Conservation (phyloP, 2,113 vertebrate species). For the Rhinichthys klamathensis region DNA sequence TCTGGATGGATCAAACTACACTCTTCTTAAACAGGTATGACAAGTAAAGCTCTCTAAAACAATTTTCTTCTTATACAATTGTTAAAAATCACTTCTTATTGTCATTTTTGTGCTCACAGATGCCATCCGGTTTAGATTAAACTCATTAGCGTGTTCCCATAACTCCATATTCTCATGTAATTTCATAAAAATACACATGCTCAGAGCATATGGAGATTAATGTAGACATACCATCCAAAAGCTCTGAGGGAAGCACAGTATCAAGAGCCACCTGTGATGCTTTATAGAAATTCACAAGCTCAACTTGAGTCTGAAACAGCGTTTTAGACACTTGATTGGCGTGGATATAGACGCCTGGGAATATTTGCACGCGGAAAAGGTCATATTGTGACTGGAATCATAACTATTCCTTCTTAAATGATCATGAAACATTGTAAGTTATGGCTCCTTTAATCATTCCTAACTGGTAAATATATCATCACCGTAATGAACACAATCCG, state of each 20-base stretch:
- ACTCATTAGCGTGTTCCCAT: not conserved
- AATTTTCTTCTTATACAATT: not conserved
- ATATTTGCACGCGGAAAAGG: not conserved
- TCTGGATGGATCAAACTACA: slow-evolving; percentile 88
- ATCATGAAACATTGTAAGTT: not conserved
- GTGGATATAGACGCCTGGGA: not conserved
- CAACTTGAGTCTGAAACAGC: not conserved
- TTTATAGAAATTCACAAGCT: not conserved
- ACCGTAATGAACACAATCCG: not conserved
- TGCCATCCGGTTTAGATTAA: not conserved
- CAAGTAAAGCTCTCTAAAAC: not conserved
- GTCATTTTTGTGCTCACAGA: not conserved
- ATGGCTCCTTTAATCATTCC: not conserved
- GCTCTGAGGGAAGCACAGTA: not conserved
- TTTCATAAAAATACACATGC: not conserved
- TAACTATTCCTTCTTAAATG: not conserved
- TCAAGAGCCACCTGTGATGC: slow-evolving; percentile 29
- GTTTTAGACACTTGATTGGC: not conserved
- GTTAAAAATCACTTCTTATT: not conserved
- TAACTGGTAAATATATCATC: not conserved
- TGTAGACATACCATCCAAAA: not conserved
- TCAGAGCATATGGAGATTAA: slow-evolving; percentile 5
- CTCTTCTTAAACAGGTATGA: slow-evolving; percentile 87
- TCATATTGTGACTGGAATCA: not conserved
- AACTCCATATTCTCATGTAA: not conserved